These are phyloP conservation scores for Periparus ater DNA, from an alignment of 2,797 vertebrate genomes.

Conservation along the genomic window DNA sequence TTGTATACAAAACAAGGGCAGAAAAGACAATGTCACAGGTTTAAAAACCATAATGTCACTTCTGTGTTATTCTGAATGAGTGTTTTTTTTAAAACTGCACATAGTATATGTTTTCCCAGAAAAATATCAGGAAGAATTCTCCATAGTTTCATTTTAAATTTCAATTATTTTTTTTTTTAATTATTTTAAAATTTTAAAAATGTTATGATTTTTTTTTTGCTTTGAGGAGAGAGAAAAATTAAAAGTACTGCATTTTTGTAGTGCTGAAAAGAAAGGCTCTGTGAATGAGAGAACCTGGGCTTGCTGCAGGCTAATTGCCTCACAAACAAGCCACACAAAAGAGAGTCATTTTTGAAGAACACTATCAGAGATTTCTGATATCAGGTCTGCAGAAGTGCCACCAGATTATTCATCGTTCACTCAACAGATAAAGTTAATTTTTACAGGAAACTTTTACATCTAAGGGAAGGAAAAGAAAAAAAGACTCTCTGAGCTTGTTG, in stretches of 20 bases:
- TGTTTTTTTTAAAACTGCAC: not conserved
- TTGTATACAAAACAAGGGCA: not conserved
- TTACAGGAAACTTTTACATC: not conserved
- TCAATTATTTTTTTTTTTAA: no score
- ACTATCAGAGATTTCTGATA: not conserved
- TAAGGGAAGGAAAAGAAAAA: not conserved
- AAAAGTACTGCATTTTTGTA: not conserved
- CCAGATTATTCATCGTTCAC: not conserved
- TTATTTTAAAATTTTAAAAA: not conserved
- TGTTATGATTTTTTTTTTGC: not conserved
- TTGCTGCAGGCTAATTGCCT: not conserved
- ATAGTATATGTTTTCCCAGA: not conserved
- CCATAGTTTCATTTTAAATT: not conserved
- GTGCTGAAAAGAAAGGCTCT: not conserved
- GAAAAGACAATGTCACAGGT: not conserved
- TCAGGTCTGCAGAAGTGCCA: not conserved
- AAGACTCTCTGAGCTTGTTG: not conserved
- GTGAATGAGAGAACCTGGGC: not conserved
- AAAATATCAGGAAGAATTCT: not conserved
- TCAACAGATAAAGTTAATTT: slow-evolving; percentile 20
- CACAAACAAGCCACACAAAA: not conserved
- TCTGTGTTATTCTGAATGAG: not conserved
- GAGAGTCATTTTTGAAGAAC: not conserved
- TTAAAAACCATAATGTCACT: not conserved
- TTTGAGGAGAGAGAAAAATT: not conserved